These are phyloP conservation scores for Hyles euphorbiae DNA, from an alignment of 1,140 invertebrate species.

Conservation along the genomic window DNA sequence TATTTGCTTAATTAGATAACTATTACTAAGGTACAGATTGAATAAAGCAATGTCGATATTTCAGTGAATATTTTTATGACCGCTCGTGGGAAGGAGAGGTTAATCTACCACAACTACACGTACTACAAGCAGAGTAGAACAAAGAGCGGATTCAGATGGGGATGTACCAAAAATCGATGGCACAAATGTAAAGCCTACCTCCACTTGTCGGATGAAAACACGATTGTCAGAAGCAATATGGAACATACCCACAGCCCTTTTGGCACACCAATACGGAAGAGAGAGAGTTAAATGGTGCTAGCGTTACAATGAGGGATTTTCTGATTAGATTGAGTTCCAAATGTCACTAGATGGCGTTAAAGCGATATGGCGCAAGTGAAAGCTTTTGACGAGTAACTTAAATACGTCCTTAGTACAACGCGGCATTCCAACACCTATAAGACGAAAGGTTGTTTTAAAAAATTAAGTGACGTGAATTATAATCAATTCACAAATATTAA, in stretches of 20 bases:
- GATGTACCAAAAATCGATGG: slow-evolving; percentile 68
- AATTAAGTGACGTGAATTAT: too few species aligned
- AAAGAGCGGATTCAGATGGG: slow-evolving; percentile 58
- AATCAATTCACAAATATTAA: too few species aligned
- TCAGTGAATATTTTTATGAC: slow-evolving; percentile 73
- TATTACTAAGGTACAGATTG: too few species aligned
- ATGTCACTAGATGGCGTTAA: too few species aligned
- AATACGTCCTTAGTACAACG: too few species aligned
- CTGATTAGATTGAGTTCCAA: too few species aligned
- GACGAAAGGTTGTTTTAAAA: too few species aligned
- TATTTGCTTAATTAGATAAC: too few species aligned
- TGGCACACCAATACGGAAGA: slow-evolving; percentile 28
- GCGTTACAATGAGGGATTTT: background rate
- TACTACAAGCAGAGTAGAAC: slow-evolving; percentile 67
- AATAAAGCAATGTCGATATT: slow-evolving; percentile 23
- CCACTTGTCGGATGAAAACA: slow-evolving; percentile 60
- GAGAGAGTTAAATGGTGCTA: background rate
- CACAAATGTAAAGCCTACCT: slow-evolving; percentile 64
- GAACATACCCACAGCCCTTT: slow-evolving; percentile 60
- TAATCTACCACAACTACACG: slow-evolving; percentile 57
- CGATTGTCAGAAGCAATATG: slow-evolving; percentile 63
- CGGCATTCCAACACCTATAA: too few species aligned
- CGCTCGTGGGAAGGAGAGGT: slow-evolving; percentile 56
- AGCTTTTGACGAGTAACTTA: too few species aligned
- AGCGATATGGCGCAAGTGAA: too few species aligned